phyloP scores from a whole-genome alignment of 2,797 vertebrate genomes.

The Prunella strophiata region DNA sequence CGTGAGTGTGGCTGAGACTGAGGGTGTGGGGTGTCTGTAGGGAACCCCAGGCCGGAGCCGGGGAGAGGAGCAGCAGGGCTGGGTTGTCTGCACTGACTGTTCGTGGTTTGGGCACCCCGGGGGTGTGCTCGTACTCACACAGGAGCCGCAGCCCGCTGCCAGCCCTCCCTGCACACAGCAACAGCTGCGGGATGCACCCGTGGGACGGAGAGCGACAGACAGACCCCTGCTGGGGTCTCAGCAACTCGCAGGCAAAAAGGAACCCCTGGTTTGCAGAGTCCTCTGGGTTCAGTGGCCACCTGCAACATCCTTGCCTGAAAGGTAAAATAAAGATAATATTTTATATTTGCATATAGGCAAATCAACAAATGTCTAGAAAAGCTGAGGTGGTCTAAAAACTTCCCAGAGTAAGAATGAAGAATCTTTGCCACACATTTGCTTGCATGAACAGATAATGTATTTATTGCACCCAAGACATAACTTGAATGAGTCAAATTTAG shows the following conservation, averaged over 20 bases:
- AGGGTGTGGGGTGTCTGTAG: neutral
- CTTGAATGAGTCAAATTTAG: neutral
- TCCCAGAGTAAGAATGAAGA: neutral
- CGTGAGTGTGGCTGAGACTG: neutral
- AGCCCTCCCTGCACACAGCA: neutral
- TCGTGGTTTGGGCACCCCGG: fast-evolving
- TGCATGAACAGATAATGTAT: neutral
- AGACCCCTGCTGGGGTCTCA: neutral
- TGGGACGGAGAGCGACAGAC: neutral
- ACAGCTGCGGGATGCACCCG: fast-evolving
- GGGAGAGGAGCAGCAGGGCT: neutral
- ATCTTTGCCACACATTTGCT: neutral
- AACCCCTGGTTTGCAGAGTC: neutral
- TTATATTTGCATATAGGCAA: neutral
- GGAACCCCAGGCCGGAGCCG: fast-evolving
- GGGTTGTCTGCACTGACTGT: fast-evolving
- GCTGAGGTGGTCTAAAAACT: neutral
- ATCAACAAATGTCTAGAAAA: neutral
- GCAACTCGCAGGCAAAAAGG: neutral
- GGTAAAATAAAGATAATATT: neutral
- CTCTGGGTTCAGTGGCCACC: neutral
- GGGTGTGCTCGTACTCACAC: fast-evolving
- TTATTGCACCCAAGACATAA: neutral
- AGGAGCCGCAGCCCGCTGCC: neutral
- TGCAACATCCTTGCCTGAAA: neutral